Evolutionary conservation across 2,113 vertebrate species (phyloP).

Genomic region (Seriola dumerili): DNA sequence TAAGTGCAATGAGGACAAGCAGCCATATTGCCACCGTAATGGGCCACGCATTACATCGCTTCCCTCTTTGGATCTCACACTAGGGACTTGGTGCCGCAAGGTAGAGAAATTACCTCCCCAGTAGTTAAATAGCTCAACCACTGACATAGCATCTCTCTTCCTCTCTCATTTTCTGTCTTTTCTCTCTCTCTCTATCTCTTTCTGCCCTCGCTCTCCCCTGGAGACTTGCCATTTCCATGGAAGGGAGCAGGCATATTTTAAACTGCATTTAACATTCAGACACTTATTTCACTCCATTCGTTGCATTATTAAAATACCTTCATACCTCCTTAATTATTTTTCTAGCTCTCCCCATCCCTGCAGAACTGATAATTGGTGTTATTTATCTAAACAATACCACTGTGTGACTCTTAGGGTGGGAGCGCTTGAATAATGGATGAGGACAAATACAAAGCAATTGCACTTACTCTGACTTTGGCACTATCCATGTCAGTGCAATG

Average conservation of each 20-base stretch:
- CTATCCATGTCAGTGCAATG: slow-evolving; percentile 53
- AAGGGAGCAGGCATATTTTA: slow-evolving; percentile 70
- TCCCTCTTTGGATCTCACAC: slow-evolving; percentile 52
- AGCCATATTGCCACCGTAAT: slow-evolving; percentile 52
- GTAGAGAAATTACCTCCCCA: slow-evolving; percentile 65
- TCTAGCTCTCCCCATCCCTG: slow-evolving; percentile 63
- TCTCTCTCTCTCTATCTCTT: slow-evolving; percentile 21
- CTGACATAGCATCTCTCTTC: slow-evolving; percentile 54
- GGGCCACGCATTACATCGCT: slow-evolving; percentile 37
- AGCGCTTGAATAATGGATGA: slow-evolving; percentile 84
- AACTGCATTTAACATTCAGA: slow-evolving; percentile 77
- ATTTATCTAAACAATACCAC: slow-evolving; percentile 84
- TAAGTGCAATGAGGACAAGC: slow-evolving; percentile 42
- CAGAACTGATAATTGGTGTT: slow-evolving; percentile 81
- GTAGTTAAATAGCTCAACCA: slow-evolving; percentile 73
- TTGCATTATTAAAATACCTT: slow-evolving; percentile 78
- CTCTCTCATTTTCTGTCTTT: slow-evolving; percentile 31
- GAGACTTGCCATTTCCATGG: slow-evolving; percentile 69
- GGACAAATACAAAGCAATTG: slow-evolving; percentile 79
- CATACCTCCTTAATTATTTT: slow-evolving; percentile 77
- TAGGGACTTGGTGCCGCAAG: slow-evolving; percentile 42
- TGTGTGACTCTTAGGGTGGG: slow-evolving; percentile 67
- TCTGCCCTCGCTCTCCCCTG: slow-evolving; percentile 30
- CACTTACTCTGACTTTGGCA: slow-evolving; percentile 73
- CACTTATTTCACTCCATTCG: slow-evolving; percentile 68